phyloP scores from a whole-genome alignment of 2,113 vertebrate genomes.

The Heterochromis multidens region DNA sequence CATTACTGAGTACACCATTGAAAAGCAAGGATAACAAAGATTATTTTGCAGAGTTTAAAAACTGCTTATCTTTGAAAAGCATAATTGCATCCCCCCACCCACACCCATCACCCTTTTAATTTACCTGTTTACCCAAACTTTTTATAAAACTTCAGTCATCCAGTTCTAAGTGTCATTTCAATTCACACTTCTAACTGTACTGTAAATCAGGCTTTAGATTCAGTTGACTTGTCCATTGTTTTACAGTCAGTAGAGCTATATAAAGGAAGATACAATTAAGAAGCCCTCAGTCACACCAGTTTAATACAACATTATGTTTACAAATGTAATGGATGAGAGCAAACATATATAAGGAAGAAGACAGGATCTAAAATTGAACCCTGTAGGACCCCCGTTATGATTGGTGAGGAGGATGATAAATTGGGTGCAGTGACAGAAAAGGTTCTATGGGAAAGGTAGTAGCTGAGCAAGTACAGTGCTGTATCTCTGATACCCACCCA shows the following conservation, averaged over 20 bases:
- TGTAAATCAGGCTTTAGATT: not conserved
- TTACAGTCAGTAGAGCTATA: not conserved
- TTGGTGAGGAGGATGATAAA: constrained; percentile 25
- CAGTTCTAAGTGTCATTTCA: not conserved
- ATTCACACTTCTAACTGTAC: not conserved
- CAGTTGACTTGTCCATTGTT: rapidly evolving
- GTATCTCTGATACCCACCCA: constrained; percentile 28
- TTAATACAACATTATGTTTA: not conserved
- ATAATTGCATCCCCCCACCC: not conserved
- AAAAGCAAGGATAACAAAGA: not conserved
- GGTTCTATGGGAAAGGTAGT: constrained; percentile 35
- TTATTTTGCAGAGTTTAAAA: not conserved
- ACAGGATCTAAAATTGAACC: constrained; percentile 29
- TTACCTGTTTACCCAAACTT: not conserved
- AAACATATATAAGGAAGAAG: not conserved
- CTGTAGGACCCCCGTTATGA: constrained; percentile 29
- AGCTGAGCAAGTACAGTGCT: constrained; percentile 37
- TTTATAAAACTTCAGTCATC: not conserved
- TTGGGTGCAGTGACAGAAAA: constrained; percentile 24
- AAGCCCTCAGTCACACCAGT: not conserved
- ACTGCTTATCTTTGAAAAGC: not conserved
- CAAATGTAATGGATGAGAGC: not conserved
- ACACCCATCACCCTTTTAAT: not conserved
- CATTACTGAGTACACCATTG: not conserved
- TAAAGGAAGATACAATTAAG: not conserved